These are phyloP conservation scores for Halcyon badia DNA, from an alignment of 2,797 vertebrate genomes.

Conservation along the genomic window DNA sequence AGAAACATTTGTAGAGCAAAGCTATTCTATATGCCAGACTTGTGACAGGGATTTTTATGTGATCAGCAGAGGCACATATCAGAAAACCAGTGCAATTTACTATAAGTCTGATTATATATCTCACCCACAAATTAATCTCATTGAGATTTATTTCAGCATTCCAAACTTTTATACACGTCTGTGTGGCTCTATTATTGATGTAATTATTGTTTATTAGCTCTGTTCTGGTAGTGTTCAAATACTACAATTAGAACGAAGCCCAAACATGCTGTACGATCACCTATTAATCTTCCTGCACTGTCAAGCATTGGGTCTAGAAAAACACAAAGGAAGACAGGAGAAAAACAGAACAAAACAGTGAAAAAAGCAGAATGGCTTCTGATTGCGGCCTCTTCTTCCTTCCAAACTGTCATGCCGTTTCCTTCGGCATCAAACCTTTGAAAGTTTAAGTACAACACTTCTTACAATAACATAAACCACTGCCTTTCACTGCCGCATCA, in stretches of 20 bases:
- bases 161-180: neutral
- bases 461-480: neutral
- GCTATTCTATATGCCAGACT: neutral
- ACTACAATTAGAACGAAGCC: neutral
- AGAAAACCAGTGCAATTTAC: neutral
- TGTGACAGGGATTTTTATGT: neutral
- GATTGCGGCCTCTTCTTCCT: neutral
- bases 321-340: neutral
- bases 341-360: neutral
- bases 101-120: neutral
- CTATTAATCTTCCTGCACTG: constrained; percentile 16
- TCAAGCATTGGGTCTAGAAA: neutral
- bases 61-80: neutral
- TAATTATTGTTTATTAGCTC: constrained; percentile 45
- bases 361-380: neutral
- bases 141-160: constrained; percentile 15
- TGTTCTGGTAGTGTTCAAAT: neutral
- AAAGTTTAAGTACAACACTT: neutral
- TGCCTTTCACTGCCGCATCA: neutral
- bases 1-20: neutral
- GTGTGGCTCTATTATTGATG: neutral
- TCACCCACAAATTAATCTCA: constrained; percentile 21
- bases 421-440: neutral
- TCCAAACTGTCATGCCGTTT: neutral
- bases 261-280: constrained; percentile 6